phyloP scores from a whole-genome alignment of 2,797 vertebrate species.

The Phyllotis vaccarum region DNA sequence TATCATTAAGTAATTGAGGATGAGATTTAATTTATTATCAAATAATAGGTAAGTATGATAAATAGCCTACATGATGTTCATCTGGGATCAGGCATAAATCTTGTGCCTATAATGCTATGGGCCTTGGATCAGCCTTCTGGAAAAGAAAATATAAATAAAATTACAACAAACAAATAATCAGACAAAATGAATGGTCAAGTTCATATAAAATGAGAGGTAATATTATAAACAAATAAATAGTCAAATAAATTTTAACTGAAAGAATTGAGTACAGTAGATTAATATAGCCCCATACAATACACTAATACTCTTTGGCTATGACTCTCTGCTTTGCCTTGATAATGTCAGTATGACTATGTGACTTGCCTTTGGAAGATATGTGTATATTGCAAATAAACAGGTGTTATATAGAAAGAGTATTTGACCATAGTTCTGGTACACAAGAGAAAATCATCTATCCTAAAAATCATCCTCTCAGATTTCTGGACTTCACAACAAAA shows the following conservation, averaged over 20 bases:
- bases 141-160: background rate
- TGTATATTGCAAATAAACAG: background rate
- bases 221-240: background rate
- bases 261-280: background rate
- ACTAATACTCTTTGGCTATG: fast-evolving
- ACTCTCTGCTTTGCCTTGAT: background rate
- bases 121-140: too few relatives aligned
- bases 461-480: background rate
- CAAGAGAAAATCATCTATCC: background rate
- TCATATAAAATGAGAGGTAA: background rate
- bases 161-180: background rate
- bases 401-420: background rate
- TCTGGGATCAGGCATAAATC: background rate
- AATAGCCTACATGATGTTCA: too few relatives aligned
- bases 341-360: background rate
- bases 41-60: background rate
- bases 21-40: background rate
- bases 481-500: background rate
- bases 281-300: background rate
- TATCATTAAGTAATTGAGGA: background rate
- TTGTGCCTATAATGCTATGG: background rate
- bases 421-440: background rate
- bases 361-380: background rate
- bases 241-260: background rate
- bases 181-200: background rate